Percentiles rank a stretch among this genome's conserved stretches.
Conservation (phyloP, 2,888 invertebrate genomes). For the Ennomos erosarius region DNA sequence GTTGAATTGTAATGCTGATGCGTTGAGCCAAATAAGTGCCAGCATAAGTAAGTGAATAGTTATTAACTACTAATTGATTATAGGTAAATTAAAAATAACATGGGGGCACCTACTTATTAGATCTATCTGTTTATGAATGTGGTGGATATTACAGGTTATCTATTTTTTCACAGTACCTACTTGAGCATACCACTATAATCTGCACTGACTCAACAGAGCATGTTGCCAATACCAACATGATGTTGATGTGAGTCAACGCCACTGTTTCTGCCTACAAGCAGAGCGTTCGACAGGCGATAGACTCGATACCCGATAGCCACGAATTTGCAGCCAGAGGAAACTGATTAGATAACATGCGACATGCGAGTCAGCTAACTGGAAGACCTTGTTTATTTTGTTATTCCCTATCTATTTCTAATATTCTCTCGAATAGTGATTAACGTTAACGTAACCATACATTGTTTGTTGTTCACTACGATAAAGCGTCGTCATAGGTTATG, state of each 20-base stretch:
- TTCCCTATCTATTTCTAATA: slow-evolving; percentile 41
- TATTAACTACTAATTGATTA: no score
- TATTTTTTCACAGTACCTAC: no score
- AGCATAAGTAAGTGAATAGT: no score
- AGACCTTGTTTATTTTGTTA: slow-evolving; percentile 51
- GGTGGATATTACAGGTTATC: no score
- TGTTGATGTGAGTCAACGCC: slow-evolving; percentile 34
- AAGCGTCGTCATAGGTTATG: no score
- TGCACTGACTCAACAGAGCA: no score
- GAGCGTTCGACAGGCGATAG: slow-evolving; percentile 41
- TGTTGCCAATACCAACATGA: not conserved
- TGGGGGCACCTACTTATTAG: no score
- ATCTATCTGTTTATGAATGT: no score
- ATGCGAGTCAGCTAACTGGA: slow-evolving; percentile 49
- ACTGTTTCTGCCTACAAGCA: slow-evolving; percentile 28
- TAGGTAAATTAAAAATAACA: no score
- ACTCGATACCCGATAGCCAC: slow-evolving; percentile 39
- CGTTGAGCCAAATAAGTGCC: no score
- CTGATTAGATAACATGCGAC: slow-evolving; percentile 63
- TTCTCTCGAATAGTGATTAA: slow-evolving; percentile 19
- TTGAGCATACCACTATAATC: no score
- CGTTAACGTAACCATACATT: slow-evolving; percentile 12
- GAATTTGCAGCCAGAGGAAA: slow-evolving; percentile 56
- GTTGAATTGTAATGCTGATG: no score
- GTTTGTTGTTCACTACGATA: slow-evolving; percentile 17